Percentiles rank a stretch among this genome's conserved stretches.
These are phyloP conservation scores for Columba guinea DNA, from an alignment of 2,797 vertebrate species.

Conservation along the genomic window DNA sequence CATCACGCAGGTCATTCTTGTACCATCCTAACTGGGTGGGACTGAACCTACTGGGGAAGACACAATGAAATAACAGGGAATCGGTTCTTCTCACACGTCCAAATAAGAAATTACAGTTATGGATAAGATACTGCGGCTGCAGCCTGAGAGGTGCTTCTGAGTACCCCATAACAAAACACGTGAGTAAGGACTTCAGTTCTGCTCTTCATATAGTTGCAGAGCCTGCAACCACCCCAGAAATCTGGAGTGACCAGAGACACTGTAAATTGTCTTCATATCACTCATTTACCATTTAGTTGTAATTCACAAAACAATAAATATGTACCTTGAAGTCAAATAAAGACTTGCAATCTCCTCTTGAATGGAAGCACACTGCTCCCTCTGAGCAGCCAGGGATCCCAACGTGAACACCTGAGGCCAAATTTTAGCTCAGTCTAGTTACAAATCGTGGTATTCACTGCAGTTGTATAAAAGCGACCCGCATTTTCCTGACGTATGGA, in stretches of 20 bases:
- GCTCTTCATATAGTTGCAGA: not conserved
- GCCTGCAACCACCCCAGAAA: not conserved
- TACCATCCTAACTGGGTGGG: not conserved
- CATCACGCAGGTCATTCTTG: not conserved
- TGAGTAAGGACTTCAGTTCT: not conserved
- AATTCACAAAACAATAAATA: not conserved
- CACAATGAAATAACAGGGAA: not conserved
- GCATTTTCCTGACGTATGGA: constrained; percentile 44
- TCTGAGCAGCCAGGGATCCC: not conserved
- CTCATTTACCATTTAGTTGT: not conserved
- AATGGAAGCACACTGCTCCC: not conserved
- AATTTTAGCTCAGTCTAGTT: constrained; percentile 15
- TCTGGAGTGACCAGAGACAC: not conserved
- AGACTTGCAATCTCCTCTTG: not conserved
- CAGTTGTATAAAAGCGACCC: constrained; percentile 20
- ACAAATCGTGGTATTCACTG: constrained; percentile 1
- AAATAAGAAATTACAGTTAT: not conserved
- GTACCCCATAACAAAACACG: not conserved
- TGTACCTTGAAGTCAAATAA: not conserved
- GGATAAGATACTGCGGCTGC: not conserved
- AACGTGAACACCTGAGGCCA: not conserved
- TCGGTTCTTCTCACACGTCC: not conserved
- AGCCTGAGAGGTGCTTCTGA: not conserved
- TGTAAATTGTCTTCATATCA: not conserved
- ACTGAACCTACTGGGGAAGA: not conserved